phyloP scores from a whole-genome alignment of 2,797 vertebrate species.

The Cryptoblepharus egeriae region DNA sequence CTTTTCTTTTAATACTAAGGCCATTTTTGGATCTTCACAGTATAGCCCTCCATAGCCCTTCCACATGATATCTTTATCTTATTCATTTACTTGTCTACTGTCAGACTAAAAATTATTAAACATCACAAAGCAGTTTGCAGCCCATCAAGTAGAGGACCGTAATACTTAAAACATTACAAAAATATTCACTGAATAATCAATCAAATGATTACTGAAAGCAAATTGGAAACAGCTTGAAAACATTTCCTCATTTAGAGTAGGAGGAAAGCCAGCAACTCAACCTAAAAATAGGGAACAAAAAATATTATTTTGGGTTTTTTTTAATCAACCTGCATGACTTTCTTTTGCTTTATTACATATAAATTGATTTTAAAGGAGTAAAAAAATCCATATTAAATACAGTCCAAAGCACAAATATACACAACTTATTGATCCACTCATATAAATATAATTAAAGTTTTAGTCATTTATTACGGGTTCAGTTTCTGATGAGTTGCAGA shows the following conservation, averaged over 20 bases:
- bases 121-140: background rate
- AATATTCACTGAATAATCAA: conserved; percentile 16
- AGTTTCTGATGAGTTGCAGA: conserved; percentile 46
- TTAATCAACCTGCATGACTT: background rate
- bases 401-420: conserved; percentile 37
- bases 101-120: conserved; percentile 4
- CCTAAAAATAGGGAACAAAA: background rate
- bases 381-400: conserved; percentile 22
- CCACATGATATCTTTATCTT: conserved; percentile 11
- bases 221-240: conserved; percentile 24
- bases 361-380: background rate
- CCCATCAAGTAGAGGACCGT: conserved; percentile 14
- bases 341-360: background rate
- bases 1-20: background rate
- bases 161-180: background rate
- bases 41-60: background rate
- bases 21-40: background rate
- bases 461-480: conserved; percentile 58
- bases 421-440: conserved; percentile 47
- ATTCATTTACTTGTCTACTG: background rate
- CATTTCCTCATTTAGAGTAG: conserved; percentile 6
- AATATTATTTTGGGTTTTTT: background rate
- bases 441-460: conserved; percentile 45
- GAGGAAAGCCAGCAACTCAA: conserved; percentile 1
- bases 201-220: conserved; percentile 6